Percentiles rank a stretch among this genome's conserved stretches.
Evolutionary conservation across 1,140 invertebrate genomes (phyloP).

Genomic region (Delia radicum): DNA sequence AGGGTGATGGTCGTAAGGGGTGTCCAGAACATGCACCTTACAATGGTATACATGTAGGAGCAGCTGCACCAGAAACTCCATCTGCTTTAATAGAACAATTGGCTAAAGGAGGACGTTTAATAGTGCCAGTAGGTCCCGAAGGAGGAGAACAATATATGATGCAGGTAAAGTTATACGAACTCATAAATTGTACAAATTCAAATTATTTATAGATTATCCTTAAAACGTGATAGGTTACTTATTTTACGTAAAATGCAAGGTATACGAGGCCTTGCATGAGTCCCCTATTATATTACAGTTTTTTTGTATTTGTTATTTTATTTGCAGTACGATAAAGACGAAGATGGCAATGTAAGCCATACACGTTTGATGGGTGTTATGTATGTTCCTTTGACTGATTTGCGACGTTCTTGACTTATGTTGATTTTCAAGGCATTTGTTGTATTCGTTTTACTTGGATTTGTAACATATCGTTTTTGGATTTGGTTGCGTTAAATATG

Average conservation of each 20-base stretch:
- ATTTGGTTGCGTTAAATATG: constrained; percentile 9
- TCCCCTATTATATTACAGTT: too few relatives aligned
- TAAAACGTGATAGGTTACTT: too few relatives aligned
- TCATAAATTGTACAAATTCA: neutral
- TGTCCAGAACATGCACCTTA: constrained; percentile 74
- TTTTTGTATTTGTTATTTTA: too few relatives aligned
- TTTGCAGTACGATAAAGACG: constrained; percentile 79
- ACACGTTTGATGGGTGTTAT: constrained; percentile 91
- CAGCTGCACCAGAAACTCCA: constrained; percentile 79
- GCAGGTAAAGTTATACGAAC: constrained; percentile 58
- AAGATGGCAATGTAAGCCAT: constrained; percentile 75
- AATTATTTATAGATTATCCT: neutral
- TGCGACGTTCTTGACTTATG: constrained; percentile 43
- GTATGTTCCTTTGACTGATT: constrained; percentile 94
- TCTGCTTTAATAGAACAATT: constrained; percentile 68
- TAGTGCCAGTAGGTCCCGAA: constrained; percentile 87
- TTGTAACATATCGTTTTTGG: constrained; percentile 26
- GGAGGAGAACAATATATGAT: constrained; percentile 72
- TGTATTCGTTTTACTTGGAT: constrained; percentile 19
- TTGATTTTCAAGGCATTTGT: constrained; percentile 24
- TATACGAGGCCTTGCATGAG: too few relatives aligned
- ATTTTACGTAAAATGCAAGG: too few relatives aligned
- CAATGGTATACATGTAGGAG: constrained; percentile 93
- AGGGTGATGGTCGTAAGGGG: constrained; percentile 82
- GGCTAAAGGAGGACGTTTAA: constrained; percentile 81